Percentiles rank a stretch among this genome's conserved stretches.
These are phyloP conservation scores for Eumacrocentrus americanus DNA, from an alignment of 2,888 invertebrate species.

Conservation along the genomic window DNA sequence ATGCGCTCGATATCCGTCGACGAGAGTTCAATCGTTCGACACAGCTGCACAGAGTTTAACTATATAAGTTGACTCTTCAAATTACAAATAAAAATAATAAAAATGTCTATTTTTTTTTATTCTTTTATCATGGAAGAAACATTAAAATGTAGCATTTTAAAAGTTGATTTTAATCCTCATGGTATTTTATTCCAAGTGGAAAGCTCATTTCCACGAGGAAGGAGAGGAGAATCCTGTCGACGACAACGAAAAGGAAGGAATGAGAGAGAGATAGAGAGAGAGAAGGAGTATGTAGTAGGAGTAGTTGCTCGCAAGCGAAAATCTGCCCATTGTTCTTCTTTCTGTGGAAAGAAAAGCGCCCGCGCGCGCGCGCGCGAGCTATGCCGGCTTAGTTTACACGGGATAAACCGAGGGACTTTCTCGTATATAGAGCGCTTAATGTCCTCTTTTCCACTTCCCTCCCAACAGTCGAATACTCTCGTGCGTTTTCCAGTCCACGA, in stretches of 20 bases:
- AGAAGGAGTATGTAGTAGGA: background rate
- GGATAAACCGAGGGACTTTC: conserved; percentile 39
- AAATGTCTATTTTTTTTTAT: background rate
- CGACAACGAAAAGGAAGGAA: conserved; percentile 15
- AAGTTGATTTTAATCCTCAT: conserved; percentile 11
- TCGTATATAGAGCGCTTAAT: conserved; percentile 34
- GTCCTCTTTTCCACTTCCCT: conserved; percentile 21
- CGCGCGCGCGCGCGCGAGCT: conserved; percentile 20
- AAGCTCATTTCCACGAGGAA: conserved; percentile 39
- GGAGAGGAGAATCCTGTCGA: conserved; percentile 16
- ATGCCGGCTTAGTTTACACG: conserved; percentile 44
- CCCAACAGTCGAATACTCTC: conserved; percentile 11
- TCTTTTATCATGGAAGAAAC: background rate
- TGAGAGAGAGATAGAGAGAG: conserved; percentile 13
- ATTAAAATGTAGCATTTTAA: background rate
- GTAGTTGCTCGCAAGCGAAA: conserved; percentile 35
- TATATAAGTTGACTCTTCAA: too few relatives aligned
- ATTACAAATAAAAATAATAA: background rate
- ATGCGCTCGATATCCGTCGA: conserved; percentile 2
- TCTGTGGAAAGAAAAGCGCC: conserved; percentile 34
- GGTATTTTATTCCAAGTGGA: conserved; percentile 20
- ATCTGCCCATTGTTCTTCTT: conserved; percentile 44
- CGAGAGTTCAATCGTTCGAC: conserved; percentile 1
- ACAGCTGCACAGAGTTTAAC: too few relatives aligned
- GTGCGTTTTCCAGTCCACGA: conserved; percentile 23